Evolutionary conservation across 2,113 vertebrate species (phyloP).

Genomic region (Oncorhynchus masou): DNA sequence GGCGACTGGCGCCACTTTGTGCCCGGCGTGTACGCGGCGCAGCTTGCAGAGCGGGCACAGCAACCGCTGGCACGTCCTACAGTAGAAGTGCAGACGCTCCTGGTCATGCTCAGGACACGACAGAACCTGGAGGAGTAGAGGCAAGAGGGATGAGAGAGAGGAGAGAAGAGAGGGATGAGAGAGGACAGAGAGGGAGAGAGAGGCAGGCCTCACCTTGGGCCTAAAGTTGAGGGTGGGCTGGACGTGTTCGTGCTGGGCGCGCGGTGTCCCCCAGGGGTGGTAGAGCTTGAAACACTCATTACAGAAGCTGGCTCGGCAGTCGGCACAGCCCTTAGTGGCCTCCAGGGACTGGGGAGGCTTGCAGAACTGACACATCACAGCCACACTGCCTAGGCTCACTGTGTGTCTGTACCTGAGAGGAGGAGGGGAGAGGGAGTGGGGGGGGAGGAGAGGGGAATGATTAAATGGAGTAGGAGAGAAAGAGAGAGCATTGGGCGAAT

Average conservation of each 20-base stretch:
- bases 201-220: slow-evolving; percentile 80
- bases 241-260: slow-evolving; percentile 93
- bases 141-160: no score
- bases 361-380: slow-evolving; percentile 92
- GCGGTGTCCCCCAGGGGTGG: slow-evolving; percentile 96
- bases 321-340: slow-evolving; percentile 93
- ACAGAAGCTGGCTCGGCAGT: slow-evolving; percentile 93
- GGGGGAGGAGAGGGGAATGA: background rate
- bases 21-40: slow-evolving; percentile 84
- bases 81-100: slow-evolving; percentile 92
- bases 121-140: slow-evolving; percentile 59
- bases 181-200: background rate
- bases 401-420: slow-evolving; percentile 73
- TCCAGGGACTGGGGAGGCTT: slow-evolving; percentile 87
- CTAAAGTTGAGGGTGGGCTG: slow-evolving; percentile 91
- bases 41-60: slow-evolving; percentile 93
- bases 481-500: no score
- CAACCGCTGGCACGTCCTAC: slow-evolving; percentile 89
- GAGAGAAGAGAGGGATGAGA: background rate
- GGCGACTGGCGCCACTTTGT: slow-evolving; percentile 89
- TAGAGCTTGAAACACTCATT: slow-evolving; percentile 98
- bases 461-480: no score
- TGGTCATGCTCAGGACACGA: slow-evolving; percentile 78
- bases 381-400: slow-evolving; percentile 74
- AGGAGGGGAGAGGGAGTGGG: background rate